Percentiles rank a stretch among this genome's conserved stretches.
Conservation (phyloP, 2,797 vertebrate species). For the Poeciliopsis presidionis region DNA sequence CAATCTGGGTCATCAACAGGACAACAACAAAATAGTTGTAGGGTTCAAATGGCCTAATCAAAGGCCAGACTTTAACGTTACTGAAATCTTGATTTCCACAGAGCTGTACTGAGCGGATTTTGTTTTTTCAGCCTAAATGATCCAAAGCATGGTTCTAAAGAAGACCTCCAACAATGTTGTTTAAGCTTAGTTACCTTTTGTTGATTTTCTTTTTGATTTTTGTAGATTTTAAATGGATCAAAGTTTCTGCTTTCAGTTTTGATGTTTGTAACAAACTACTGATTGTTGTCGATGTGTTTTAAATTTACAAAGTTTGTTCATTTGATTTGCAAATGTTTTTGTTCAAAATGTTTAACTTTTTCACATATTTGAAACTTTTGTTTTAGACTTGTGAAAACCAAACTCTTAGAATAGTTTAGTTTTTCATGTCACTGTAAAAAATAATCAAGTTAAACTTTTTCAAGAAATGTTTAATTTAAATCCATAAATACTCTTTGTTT, state of each 20-base stretch:
- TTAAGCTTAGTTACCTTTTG: not conserved
- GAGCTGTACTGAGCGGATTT: not conserved
- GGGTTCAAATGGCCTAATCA: not conserved
- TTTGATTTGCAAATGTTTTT: not conserved
- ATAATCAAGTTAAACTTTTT: not conserved
- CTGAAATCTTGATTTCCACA: not conserved
- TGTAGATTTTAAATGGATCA: not conserved
- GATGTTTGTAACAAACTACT: not conserved
- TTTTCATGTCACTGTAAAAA: no score
- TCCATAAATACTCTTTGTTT: not conserved
- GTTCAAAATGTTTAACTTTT: not conserved
- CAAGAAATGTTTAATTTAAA: not conserved
- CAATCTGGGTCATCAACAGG: no score
- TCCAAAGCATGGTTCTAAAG: not conserved
- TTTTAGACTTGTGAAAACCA: not conserved
- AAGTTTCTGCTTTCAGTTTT: not conserved
- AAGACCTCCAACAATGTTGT: not conserved
- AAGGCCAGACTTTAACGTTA: not conserved
- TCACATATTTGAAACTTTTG: not conserved
- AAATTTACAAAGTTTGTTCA: not conserved
- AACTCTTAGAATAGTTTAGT: not conserved
- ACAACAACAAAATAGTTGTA: no score
- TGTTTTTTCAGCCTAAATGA: not conserved
- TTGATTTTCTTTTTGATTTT: not conserved
- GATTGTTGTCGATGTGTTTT: not conserved